Evolutionary conservation across 2,888 invertebrate genomes (phyloP), one percentile per base, ranked within the genome.

Genomic region (Apotomis turbidana): DNA sequence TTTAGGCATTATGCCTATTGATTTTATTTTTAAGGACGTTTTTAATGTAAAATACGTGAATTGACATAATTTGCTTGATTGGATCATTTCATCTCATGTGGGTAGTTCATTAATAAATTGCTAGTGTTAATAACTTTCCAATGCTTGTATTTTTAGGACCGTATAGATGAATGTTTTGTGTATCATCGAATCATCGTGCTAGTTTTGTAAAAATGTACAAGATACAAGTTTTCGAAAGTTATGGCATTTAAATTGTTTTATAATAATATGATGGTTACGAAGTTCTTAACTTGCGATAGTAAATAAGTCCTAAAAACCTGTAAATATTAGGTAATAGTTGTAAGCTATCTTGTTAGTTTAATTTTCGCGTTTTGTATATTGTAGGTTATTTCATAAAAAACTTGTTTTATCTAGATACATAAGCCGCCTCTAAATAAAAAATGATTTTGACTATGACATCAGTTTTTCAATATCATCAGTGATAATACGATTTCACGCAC

Each of bases 341-440:
- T 68, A 68, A 67, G 67, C 38, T 38, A 38, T 38, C 13, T 13
- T 58, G 10, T 60, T 59, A 51, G 49, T 49, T 67, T 51, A 57
- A 36, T 38, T 46, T 10, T 62, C 57, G 51, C 61, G 27, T 52
- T 52, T 51, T 52, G 61, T 68, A 49, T 27, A 62, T 58, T 38
- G 10, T 72, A 68, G 62, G 58, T 57, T 59, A 70, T 12, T 58
- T 51, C 9, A 54, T 72, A 63, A 68, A 58, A 63, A 62, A 72
- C 59, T 72, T 68, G 72, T 72, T 72, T 68, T 72, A 72, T 72
- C 58, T 72, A 72, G 72, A 44, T 72, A 68, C 36, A 58, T 72
- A 72, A 72, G 68, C 72, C 72, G 72, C 72, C 72, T 72, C 62
- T 63, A 38, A 72, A 68, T 72, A 72, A 68, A 72, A 63, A 54